Evolutionary conservation across 2,888 invertebrate genomes (phyloP).

Genomic region (Entomobrya proxima): DNA sequence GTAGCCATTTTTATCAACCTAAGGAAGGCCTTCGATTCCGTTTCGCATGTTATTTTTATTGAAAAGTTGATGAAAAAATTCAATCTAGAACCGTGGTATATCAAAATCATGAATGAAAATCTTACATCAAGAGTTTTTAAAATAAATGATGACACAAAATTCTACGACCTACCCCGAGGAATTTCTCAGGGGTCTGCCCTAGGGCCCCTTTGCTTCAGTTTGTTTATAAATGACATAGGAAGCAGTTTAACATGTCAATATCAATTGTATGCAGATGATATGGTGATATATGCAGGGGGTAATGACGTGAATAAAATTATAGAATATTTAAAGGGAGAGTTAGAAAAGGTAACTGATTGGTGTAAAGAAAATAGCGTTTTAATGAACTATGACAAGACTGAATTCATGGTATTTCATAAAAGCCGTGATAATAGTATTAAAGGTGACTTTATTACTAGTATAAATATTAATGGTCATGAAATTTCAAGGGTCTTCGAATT

Average conservation of each 20-base stretch:
- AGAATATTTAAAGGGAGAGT: not conserved
- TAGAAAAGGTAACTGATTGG: conserved; percentile 5
- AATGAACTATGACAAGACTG: conserved; percentile 39
- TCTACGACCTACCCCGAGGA: not conserved
- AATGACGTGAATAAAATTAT: not conserved
- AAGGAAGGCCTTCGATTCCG: conserved; percentile 36
- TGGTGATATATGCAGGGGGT: conserved; percentile 8
- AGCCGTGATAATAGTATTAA: not conserved
- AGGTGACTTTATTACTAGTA: not conserved
- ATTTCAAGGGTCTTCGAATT: not conserved
- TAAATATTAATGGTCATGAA: not conserved
- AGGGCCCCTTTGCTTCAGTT: conserved; percentile 46
- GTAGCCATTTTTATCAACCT: not conserved
- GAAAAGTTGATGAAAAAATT: conserved; percentile 60
- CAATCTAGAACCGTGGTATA: not conserved
- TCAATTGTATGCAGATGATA: conserved; percentile 61
- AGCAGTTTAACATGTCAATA: not conserved
- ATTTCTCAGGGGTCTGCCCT: conserved; percentile 53
- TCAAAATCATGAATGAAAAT: conserved; percentile 7
- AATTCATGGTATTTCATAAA: conserved; percentile 40
- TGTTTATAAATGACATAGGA: conserved; percentile 35
- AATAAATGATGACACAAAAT: not conserved
- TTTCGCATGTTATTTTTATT: conserved; percentile 69
- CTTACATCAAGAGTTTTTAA: conserved; percentile 7
- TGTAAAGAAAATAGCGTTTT: not conserved